These are phyloP conservation scores for Salminus brasiliensis DNA, from an alignment of 2,113 vertebrate species.

Conservation along the genomic window DNA sequence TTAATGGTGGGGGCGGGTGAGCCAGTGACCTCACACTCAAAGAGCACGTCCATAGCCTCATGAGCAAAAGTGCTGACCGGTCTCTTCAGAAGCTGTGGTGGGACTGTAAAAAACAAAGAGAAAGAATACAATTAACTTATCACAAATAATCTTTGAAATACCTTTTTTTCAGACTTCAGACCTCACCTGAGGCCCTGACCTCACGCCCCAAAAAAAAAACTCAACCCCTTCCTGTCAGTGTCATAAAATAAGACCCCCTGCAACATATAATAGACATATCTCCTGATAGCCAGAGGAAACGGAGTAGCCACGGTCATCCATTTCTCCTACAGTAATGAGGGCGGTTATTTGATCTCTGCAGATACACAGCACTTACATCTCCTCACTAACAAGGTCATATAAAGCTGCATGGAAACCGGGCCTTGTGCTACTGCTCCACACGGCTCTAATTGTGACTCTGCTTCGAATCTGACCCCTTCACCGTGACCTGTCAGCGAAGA, in stretches of 20 bases:
- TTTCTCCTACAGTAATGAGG: slow-evolving; percentile 62
- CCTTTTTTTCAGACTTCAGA: too few relatives aligned
- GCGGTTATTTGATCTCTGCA: slow-evolving; percentile 70
- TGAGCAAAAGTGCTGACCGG: slow-evolving; percentile 89
- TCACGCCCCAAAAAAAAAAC: not conserved
- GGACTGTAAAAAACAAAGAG: slow-evolving; percentile 70
- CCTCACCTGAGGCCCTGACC: not conserved
- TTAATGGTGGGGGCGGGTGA: slow-evolving; percentile 90
- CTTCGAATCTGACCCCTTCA: slow-evolving; percentile 41
- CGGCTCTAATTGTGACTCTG: slow-evolving; percentile 63
- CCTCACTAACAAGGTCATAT: slow-evolving; percentile 66
- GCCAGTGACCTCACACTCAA: slow-evolving; percentile 92
- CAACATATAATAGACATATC: not conserved
- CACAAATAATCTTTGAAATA: too few relatives aligned
- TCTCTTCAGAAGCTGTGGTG: slow-evolving; percentile 84
- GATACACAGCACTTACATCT: slow-evolving; percentile 67
- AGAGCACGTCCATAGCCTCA: slow-evolving; percentile 95
- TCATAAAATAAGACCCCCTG: too few relatives aligned
- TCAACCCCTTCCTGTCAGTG: too few relatives aligned
- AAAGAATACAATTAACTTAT: not conserved
- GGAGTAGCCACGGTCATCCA: not conserved
- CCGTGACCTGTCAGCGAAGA: not conserved
- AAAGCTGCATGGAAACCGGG: slow-evolving; percentile 47
- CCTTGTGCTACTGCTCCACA: slow-evolving; percentile 53
- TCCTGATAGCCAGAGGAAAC: slow-evolving; percentile 8